Conservation (phyloP, 2,113 vertebrate genomes). For the Eptesicus fuscus region DNA sequence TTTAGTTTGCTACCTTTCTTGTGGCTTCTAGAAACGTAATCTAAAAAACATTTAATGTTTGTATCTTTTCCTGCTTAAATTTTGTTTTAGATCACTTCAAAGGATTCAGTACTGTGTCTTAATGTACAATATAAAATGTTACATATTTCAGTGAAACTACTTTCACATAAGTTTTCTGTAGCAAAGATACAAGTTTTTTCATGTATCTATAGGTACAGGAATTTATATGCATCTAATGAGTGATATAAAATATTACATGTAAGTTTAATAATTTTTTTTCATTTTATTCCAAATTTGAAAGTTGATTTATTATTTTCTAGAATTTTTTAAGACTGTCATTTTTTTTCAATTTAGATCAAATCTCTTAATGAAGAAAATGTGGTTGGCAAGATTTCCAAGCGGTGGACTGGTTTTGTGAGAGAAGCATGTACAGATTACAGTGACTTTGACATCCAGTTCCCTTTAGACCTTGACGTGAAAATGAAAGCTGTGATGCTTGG, state of each 20-base stretch:
- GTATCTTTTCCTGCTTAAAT: not conserved
- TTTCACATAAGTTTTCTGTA: not conserved
- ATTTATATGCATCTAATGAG: not conserved
- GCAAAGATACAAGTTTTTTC: not conserved
- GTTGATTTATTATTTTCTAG: not conserved
- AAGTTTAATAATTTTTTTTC: not conserved
- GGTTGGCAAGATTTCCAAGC: conserved; percentile 94
- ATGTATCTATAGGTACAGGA: not conserved
- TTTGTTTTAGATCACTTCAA: not conserved
- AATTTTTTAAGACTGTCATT: not conserved
- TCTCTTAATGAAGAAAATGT: conserved; percentile 86
- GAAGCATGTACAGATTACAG: conserved; percentile 90
- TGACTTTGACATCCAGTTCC: conserved; percentile 94
- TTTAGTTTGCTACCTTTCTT: not conserved
- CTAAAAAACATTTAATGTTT: not conserved
- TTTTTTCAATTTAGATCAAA: conserved; percentile 82
- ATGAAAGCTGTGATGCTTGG: conserved; percentile 95
- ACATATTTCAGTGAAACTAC: not conserved
- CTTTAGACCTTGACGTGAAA: conserved; percentile 92
- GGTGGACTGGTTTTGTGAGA: conserved; percentile 90
- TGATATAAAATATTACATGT: not conserved
- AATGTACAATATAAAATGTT: not conserved
- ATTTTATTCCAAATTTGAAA: not conserved
- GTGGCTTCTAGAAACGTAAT: not conserved
- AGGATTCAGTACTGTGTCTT: not conserved